Percentiles rank a stretch among this genome's conserved stretches.
Evolutionary conservation across 2,888 invertebrate species (phyloP).

Genomic region (Papilio demoleus): DNA sequence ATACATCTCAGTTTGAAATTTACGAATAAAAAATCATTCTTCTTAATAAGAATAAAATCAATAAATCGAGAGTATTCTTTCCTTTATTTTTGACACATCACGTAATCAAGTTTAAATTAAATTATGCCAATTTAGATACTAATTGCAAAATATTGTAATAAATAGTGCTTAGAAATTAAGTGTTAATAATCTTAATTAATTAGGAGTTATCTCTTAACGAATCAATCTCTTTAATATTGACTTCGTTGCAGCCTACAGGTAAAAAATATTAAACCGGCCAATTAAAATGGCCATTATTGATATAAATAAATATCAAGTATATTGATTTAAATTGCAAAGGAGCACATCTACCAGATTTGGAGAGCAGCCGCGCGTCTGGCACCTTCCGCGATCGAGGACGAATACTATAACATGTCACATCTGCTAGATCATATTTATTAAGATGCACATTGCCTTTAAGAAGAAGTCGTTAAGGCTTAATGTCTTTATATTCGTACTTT

Average conservation of each 20-base stretch:
- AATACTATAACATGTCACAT: conserved; percentile 5
- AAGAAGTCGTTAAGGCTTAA: too few relatives aligned
- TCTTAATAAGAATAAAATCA: too few relatives aligned
- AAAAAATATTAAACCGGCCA: conserved; percentile 15
- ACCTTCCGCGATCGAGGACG: conserved; percentile 50
- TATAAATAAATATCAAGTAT: conserved; percentile 62
- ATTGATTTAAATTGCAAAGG: conserved; percentile 72
- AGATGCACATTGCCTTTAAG: not conserved
- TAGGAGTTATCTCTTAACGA: not conserved
- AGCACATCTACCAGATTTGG: conserved; percentile 58
- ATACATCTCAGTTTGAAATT: too few relatives aligned
- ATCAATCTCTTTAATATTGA: conserved; percentile 7
- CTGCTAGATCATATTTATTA: not conserved
- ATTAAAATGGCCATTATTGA: conserved; percentile 62
- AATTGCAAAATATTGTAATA: too few relatives aligned
- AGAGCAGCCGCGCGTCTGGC: conserved; percentile 41
- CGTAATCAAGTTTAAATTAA: too few relatives aligned
- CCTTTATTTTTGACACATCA: too few relatives aligned
- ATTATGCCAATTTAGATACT: too few relatives aligned
- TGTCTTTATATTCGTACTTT: not conserved
- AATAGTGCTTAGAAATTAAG: too few relatives aligned
- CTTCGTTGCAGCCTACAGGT: conserved; percentile 12
- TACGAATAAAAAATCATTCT: too few relatives aligned
- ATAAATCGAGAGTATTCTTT: too few relatives aligned
- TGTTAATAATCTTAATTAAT: not conserved